These are phyloP conservation scores for Calosoma granatense DNA, from an alignment of 1,140 invertebrate genomes.

Conservation along the genomic window DNA sequence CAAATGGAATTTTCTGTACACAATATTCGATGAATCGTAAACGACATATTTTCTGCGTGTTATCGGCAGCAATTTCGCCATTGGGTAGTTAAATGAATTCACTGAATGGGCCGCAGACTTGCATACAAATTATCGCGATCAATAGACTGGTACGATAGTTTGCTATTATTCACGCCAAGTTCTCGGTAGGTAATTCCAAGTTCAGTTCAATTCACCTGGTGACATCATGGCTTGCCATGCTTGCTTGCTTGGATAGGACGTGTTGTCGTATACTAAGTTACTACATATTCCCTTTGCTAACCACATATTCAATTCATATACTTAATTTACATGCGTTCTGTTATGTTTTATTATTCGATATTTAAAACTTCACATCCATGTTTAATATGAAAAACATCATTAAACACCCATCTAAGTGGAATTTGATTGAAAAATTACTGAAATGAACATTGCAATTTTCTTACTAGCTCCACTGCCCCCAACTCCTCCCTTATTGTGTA, in stretches of 20 bases:
- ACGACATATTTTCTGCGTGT: not conserved
- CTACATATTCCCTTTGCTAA: too few relatives aligned
- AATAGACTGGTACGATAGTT: not conserved
- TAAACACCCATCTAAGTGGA: too few relatives aligned
- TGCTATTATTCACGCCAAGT: slow-evolving; percentile 4
- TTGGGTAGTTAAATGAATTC: slow-evolving; percentile 1
- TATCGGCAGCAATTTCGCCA: slow-evolving; percentile 1
- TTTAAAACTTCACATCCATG: too few relatives aligned
- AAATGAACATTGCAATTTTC: not conserved
- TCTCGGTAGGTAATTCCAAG: not conserved
- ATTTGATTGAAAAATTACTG: too few relatives aligned
- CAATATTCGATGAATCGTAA: not conserved
- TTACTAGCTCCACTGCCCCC: too few relatives aligned
- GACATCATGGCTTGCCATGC: not conserved
- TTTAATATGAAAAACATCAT: too few relatives aligned
- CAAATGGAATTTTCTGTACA: not conserved
- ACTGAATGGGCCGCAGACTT: not conserved
- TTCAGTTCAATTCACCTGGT: not conserved
- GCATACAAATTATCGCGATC: slow-evolving; percentile 8
- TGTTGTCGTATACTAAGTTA: too few relatives aligned
- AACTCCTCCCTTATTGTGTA: too few relatives aligned
- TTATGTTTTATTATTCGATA: too few relatives aligned
- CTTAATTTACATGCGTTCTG: too few relatives aligned
- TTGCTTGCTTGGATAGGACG: too few relatives aligned
- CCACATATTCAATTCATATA: too few relatives aligned